phyloP scores from a whole-genome alignment of 2,888 invertebrate species.

The Gryllus longicercus region DNA sequence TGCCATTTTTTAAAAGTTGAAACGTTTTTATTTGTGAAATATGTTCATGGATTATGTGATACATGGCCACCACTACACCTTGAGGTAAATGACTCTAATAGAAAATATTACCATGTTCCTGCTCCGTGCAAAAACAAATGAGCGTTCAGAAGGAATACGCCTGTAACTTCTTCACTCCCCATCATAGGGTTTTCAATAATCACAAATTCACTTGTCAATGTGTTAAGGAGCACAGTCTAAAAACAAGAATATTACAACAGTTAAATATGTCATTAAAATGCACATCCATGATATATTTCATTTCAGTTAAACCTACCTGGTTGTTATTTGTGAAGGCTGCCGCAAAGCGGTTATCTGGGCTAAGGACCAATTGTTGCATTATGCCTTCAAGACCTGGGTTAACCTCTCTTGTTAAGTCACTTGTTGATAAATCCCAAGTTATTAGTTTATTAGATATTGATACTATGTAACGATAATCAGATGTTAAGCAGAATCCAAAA shows the following conservation, averaged over 20 bases:
- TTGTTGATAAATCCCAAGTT: conserved; percentile 94
- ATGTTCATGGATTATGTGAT: too few relatives aligned
- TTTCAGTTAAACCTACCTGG: conserved; percentile 55
- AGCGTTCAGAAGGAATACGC: conserved; percentile 64
- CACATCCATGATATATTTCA: not conserved
- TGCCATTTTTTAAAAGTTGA: too few relatives aligned
- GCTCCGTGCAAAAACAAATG: conserved; percentile 75
- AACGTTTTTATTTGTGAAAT: too few relatives aligned
- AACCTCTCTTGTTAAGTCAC: conserved; percentile 88
- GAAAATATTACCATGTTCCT: conserved; percentile 56
- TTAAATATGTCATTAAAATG: not conserved
- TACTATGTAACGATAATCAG: conserved; percentile 87
- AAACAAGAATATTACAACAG: conserved; percentile 39
- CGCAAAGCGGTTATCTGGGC: conserved; percentile 93
- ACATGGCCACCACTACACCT: too few relatives aligned
- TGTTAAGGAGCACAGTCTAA: conserved; percentile 82
- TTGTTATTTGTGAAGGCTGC: conserved; percentile 95
- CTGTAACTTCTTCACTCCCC: conserved; percentile 61
- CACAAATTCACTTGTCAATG: conserved; percentile 89
- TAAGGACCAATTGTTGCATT: conserved; percentile 88
- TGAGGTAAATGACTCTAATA: too few relatives aligned
- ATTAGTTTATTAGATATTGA: conserved; percentile 96
- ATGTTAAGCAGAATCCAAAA: conserved; percentile 85
- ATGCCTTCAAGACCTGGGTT: conserved; percentile 94
- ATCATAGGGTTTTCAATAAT: conserved; percentile 80